Base-by-base conservation (phyloP, 2,797 vertebrate species). In the Chanos chanos region DNA sequence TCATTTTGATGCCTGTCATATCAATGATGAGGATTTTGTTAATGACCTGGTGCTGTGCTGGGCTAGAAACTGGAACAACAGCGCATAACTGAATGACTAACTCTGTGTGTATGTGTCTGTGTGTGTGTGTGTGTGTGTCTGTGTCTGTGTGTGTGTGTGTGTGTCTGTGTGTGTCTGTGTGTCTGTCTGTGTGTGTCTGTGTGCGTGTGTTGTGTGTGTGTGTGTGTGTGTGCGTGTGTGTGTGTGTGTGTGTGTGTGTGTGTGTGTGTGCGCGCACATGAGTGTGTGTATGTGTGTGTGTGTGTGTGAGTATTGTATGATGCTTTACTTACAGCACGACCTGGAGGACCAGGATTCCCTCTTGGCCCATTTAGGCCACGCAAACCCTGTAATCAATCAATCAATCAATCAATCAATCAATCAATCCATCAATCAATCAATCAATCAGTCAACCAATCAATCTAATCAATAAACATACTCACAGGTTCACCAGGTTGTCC, bases 401-500 rank as follows among this genome's bases (percentile, higher is more conserved):
- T 3, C n/a, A 51, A 33, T 37, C 44, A 19, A 41, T 41, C 9
- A 57, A 9, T 48, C 22, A 37, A 39, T 44, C n/a, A 18, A 36
- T 28, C 12, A 48, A 25, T 7, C 45, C 3, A 48, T 22, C 22
- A 2, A 18, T 50, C 24, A 12, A 47, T 9, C 44, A 1, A 43
- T 22, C 10, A 12, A 1, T 24, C 12, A 36, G 15, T 13, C 28
- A 22, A 15, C 44, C 9, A 45, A 1, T 9, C 3, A 21, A 10
- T 10, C 10, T 10, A 16, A 31, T 7, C 40, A 22, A 24, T 25
- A 3, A 5, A 24, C 47, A 59, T 27, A 92, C 91, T 92, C 81
- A 98, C 94, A 2, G 95, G 89, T 61, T 98, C 96, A 16, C 96
- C 96, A 5, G 96, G 89, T 25, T 98, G 90, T 41, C 96, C 96